Base-by-base conservation (phyloP, 2,888 invertebrate genomes). In the Megamerina dolium region DNA sequence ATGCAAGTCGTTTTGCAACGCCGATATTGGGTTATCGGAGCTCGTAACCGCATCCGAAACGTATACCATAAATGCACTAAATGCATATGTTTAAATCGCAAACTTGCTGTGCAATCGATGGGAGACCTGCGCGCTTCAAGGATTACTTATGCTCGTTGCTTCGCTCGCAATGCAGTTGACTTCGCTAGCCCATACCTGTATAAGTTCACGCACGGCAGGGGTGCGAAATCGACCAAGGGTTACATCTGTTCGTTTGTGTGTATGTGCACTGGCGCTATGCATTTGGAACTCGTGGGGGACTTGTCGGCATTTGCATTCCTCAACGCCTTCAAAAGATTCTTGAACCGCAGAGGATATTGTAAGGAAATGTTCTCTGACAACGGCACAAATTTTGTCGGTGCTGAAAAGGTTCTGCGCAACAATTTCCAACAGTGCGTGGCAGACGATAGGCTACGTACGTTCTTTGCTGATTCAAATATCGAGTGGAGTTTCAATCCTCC, bases 401-500 rank as follows among this genome's bases (percentile, higher is more conserved):
- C 30, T 13, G 30, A n/a, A 30, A 30, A 30, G 30, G 30, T 8
- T 13, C 30, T 30, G 5, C 30, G 30, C 14, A n/a, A 31, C 16
- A 31, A 31, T 16, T 31, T 6, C 5, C 13, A 10, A 13, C 16
- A 6, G 31, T n/a, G n/a, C n/a, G n/a, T n/a, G n/a, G n/a, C n/a
- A n/a, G n/a, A n/a, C n/a, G n/a, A n/a, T n/a, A n/a, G 17, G n/a
- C 31, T 5, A 3, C 31, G 4, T 9, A 5, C 8, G 5, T n/a
- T 13, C 4, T 13, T 31, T 13, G 31, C 31, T 9, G 31, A 31
- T n/a, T 31, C 31, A 5, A 17, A 14, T 5, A 31, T 10, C 3
- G 45, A 42, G 16, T 52, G 51, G 48, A 42, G 31, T n/a, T 50
- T 51, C 20, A 50, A 50, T 10, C 50, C 47, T 8, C 46, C 48